Evolutionary conservation across 2,888 invertebrate genomes (phyloP).

Genomic region (Heliconius ismenius): DNA sequence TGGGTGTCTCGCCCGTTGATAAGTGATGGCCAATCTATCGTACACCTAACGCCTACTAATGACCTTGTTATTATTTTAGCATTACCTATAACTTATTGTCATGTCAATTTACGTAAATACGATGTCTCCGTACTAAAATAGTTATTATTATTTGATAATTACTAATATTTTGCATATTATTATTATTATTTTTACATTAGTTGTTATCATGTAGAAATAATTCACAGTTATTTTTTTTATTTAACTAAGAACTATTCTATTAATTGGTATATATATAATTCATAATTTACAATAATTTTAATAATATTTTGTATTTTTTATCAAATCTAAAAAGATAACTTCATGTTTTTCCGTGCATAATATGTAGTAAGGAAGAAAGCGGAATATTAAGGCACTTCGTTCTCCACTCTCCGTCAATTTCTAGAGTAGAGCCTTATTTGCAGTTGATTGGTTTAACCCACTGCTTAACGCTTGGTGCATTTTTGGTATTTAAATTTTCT

Average conservation of each 20-base stretch:
- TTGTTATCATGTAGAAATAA: background rate
- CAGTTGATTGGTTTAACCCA: background rate
- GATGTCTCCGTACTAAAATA: background rate
- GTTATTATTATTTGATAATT: background rate
- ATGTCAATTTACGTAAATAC: constrained; percentile 1
- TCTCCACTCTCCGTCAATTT: background rate
- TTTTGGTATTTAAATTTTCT: background rate
- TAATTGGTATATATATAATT: no score
- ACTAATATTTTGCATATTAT: background rate
- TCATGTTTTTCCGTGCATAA: background rate
- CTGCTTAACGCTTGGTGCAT: background rate
- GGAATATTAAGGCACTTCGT: background rate
- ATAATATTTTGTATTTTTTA: background rate
- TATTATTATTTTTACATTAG: background rate
- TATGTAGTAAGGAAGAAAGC: background rate
- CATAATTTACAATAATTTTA: background rate
- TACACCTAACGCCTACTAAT: constrained; percentile 40
- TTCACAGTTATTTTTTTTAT: no score
- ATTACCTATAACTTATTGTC: constrained; percentile 1
- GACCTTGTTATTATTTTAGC: constrained; percentile 38
- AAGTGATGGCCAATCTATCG: constrained; percentile 33
- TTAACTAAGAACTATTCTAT: no score
- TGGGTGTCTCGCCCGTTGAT: constrained; percentile 46
- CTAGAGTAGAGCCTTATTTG: background rate
- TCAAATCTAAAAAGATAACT: background rate